phyloP scores from a whole-genome alignment of 2,888 invertebrate genomes.

The Lithophane ornitopus region DNA sequence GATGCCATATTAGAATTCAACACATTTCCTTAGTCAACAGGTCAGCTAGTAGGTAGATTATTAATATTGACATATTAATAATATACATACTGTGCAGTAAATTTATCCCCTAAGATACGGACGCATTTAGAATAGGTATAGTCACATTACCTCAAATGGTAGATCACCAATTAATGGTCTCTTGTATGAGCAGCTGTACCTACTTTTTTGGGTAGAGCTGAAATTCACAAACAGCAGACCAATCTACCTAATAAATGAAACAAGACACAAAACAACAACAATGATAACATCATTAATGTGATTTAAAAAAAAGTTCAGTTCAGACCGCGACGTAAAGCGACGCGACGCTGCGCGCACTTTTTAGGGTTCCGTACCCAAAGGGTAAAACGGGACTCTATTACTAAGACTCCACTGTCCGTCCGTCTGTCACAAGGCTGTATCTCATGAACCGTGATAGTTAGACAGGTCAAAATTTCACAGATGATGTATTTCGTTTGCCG shows the following conservation, averaged over 20 bases:
- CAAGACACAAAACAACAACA: slow-evolving; percentile 2
- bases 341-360: too few species aligned
- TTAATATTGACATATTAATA: not conserved
- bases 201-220: not conserved
- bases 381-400: too few species aligned
- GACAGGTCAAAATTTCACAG: too few species aligned
- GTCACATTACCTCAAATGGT: not conserved
- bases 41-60: too few species aligned
- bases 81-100: not conserved
- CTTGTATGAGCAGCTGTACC: not conserved
- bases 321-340: too few species aligned
- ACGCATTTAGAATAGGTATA: not conserved
- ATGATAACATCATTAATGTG: slow-evolving; percentile 15
- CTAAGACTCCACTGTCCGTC: too few species aligned
- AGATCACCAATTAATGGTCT: not conserved
- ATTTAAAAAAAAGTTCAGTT: not conserved
- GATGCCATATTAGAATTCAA: not conserved
- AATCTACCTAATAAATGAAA: not conserved
- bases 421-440: too few species aligned
- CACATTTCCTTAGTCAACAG: not conserved
- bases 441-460: too few species aligned
- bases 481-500: too few species aligned
- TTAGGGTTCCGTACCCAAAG: too few species aligned
- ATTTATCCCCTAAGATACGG: not conserved
- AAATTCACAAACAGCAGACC: not conserved